Evolutionary conservation across 2,113 vertebrate genomes (phyloP).

Genomic region (Microcebus jonahi): DNA sequence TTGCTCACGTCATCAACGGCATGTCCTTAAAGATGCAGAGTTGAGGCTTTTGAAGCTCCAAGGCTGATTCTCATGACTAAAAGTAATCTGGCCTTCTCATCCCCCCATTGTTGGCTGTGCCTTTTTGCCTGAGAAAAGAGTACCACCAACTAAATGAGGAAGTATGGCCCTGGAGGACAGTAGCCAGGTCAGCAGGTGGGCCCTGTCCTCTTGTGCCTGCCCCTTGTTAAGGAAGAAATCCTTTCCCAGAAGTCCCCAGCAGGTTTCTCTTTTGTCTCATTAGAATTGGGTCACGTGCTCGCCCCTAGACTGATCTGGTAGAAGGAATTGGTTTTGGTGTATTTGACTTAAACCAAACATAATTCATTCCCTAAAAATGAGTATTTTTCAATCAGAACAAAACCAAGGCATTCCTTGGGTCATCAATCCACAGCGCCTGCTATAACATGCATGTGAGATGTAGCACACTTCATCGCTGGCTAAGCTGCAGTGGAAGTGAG

Average conservation of each 20-base stretch:
- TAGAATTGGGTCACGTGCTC: background rate
- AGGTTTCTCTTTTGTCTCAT: background rate
- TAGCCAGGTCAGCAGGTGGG: background rate
- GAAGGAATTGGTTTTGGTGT: background rate
- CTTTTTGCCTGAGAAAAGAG: background rate
- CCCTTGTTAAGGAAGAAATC: background rate
- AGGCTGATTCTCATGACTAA: background rate
- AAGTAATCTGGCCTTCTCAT: background rate
- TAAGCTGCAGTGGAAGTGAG: background rate
- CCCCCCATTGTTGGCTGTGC: background rate
- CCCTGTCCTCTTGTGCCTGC: background rate
- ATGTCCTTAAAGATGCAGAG: too few relatives aligned
- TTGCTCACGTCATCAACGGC: too few relatives aligned
- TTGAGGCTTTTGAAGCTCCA: background rate
- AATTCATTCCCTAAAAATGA: background rate
- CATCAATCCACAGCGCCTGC: background rate
- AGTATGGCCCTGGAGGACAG: too few relatives aligned
- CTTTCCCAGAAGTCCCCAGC: background rate
- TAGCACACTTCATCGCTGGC: fast-evolving
- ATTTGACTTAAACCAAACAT: background rate
- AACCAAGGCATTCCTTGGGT: background rate
- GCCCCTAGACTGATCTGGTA: background rate
- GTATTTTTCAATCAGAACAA: background rate
- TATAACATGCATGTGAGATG: fast-evolving
- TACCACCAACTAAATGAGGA: too few relatives aligned